Evolutionary conservation across 64 coral and sea anemone genomes (phyloP), one percentile per base, ranked within the genome.

Genomic region (Actinia equina): DNA sequence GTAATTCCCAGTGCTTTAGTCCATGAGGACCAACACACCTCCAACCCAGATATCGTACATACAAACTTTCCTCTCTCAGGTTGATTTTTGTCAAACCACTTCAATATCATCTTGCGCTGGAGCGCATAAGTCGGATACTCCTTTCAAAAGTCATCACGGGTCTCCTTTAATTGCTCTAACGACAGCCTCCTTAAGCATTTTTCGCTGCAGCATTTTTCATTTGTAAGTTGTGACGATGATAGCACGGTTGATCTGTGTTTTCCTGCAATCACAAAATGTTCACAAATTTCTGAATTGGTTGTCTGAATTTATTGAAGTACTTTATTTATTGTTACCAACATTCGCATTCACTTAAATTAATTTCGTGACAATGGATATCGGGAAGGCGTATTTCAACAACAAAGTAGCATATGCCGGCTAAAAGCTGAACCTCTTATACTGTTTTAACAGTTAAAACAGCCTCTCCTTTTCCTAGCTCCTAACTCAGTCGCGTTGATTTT

Each of bases 71-170:
- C 77, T 51, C 1, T 2, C 23, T 77, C 71, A 5, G 71, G 71
- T 16, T 77, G 71, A 77, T 77, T 77, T n/a, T n/a, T 27, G 71
- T 77, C 71, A 15, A 77, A 77, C 71, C 71, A 77, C 18, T 77
- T 77, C 26, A 77, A 77, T 27, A 77, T 77, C 71, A 77, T 77
- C 71, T 9, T 5, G 71, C 71, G 71, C 26, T 77, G 71, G 5
- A 77, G 16, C 71, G 23, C 71, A 37, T 77, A 37, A 15, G 71
- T 77, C 8, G 71, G 71, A 44, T 77, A 44, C 26, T 77, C 5
- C 26, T 77, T 77, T 27, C 71, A 77, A 77, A 77, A 77, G 2
- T 15, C 26, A 44, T 77, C 71, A 37, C 71, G 71, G 26, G 71
- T 22, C 26, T 77, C 26, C 25, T 77, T 5, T 17, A 77, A 77